A percentile compares a stretch with the other conserved stretches of the same genome.
Conservation (phyloP, 2,888 invertebrate species). For the Philereme transversata region DNA sequence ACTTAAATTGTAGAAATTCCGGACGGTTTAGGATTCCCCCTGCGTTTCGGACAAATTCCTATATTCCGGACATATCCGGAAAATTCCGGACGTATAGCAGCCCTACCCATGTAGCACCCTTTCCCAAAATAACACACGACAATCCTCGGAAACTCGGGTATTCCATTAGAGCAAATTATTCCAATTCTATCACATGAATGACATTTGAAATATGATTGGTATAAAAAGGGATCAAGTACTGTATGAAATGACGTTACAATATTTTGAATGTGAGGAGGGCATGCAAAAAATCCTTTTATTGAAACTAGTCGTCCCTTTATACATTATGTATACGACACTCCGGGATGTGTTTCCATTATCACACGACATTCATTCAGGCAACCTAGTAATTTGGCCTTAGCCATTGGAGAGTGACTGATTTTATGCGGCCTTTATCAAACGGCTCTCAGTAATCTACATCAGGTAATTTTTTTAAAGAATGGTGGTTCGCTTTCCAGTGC, state of each 20-base stretch:
- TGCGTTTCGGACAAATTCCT: too few species aligned
- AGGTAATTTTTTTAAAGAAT: too few species aligned
- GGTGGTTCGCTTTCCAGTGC: too few species aligned
- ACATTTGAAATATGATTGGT: constrained; percentile 62
- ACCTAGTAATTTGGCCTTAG: too few species aligned
- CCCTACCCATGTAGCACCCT: too few species aligned
- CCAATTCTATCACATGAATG: constrained; percentile 46
- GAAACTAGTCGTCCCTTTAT: constrained; percentile 77
- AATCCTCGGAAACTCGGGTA: neutral
- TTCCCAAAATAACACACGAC: constrained; percentile 6
- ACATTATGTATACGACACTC: constrained; percentile 77
- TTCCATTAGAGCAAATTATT: constrained; percentile 35
- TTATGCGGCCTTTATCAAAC: too few species aligned
- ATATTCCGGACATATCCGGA: too few species aligned
- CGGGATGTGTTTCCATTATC: constrained; percentile 50
- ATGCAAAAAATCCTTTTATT: constrained; percentile 82
- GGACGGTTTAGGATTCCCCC: too few species aligned
- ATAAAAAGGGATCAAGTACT: constrained; percentile 63
- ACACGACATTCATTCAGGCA: constrained; percentile 29
- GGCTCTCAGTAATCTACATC: too few species aligned
- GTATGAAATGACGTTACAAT: constrained; percentile 63
- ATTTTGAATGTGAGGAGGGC: constrained; percentile 60
- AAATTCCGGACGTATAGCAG: too few species aligned
- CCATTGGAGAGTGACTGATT: too few species aligned
- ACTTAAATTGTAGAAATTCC: too few species aligned